These are phyloP conservation scores for Rhinophrynus dorsalis DNA, from an alignment of 2,797 vertebrate species.

Conservation along the genomic window DNA sequence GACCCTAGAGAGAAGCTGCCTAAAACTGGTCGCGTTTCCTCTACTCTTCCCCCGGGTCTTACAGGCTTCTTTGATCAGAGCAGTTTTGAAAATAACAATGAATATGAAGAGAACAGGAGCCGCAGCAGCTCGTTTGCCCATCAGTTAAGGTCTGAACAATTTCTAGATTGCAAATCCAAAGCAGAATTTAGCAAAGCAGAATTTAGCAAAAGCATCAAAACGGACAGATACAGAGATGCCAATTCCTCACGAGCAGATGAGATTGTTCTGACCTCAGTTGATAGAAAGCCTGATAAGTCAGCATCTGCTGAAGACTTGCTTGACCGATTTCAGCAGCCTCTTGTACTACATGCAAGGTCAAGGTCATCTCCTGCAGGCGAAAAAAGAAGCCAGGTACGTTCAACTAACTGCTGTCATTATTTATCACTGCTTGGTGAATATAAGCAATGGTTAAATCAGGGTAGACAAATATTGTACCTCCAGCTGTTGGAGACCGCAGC, in stretches of 20 bases:
- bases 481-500: too few species aligned
- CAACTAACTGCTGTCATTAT: neutral
- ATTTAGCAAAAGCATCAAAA: constrained; percentile 52
- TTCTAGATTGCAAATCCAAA: constrained; percentile 55
- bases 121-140: constrained; percentile 50
- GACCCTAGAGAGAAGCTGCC: constrained; percentile 58
- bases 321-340: constrained; percentile 59
- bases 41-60: constrained; percentile 62
- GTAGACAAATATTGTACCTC: too few species aligned
- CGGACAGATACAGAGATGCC: constrained; percentile 27
- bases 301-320: constrained; percentile 86
- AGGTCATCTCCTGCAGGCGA: constrained; percentile 78
- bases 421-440: too few species aligned
- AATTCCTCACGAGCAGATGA: constrained; percentile 51
- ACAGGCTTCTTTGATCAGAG: constrained; percentile 58
- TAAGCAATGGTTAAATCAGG: too few species aligned
- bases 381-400: constrained; percentile 76
- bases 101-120: constrained; percentile 26
- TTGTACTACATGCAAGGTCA: constrained; percentile 77
- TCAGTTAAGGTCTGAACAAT: constrained; percentile 48
- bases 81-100: constrained; percentile 46
- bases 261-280: constrained; percentile 51
- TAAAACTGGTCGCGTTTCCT: constrained; percentile 55
- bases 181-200: constrained; percentile 51
- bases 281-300: constrained; percentile 73